A percentile compares a stretch with the other conserved stretches of the same genome.
phyloP scores from a whole-genome alignment of 2,888 invertebrate species.

The Macroteleia sp. region DNA sequence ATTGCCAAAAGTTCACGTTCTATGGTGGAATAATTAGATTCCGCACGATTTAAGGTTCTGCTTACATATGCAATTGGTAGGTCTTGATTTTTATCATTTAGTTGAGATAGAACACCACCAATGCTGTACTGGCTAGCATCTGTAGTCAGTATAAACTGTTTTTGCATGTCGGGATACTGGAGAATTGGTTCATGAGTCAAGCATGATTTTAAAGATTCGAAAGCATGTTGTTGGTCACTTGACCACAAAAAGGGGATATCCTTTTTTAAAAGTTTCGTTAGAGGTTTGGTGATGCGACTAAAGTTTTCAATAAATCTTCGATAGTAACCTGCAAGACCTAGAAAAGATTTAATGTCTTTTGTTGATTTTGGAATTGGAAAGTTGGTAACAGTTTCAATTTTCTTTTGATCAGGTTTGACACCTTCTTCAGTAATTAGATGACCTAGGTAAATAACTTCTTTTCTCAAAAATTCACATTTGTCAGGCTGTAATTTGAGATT shows the following conservation, averaged over 20 bases:
- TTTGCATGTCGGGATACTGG: conserved; percentile 72
- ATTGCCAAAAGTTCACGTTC: conserved; percentile 17
- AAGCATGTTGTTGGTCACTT: conserved; percentile 39
- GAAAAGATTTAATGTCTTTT: conserved; percentile 16
- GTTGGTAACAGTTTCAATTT: conserved; percentile 17
- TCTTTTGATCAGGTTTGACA: conserved; percentile 26
- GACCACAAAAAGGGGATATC: conserved; percentile 64
- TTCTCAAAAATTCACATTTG: conserved; percentile 2
- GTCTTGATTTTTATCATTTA: conserved; percentile 9
- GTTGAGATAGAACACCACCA: conserved; percentile 22
- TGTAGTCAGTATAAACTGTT: conserved; percentile 70
- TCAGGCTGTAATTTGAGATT: conserved; percentile 6
- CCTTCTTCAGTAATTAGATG: conserved; percentile 18
- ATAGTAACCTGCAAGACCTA: conserved; percentile 21
- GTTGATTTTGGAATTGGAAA: conserved; percentile 18
- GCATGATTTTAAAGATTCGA: conserved; percentile 17
- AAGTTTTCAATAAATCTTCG: conserved; percentile 21
- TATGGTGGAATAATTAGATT: conserved; percentile 25
- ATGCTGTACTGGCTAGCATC: conserved; percentile 70
- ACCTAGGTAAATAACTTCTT: conserved; percentile 12
- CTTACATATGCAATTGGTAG: conserved; percentile 20
- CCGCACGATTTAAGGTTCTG: conserved; percentile 21
- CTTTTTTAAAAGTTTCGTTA: conserved; percentile 67
- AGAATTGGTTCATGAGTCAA: conserved; percentile 35
- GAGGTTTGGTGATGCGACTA: conserved; percentile 65